Conservation (phyloP, 2,797 vertebrate species). For the Notolepis coatsorum region DNA sequence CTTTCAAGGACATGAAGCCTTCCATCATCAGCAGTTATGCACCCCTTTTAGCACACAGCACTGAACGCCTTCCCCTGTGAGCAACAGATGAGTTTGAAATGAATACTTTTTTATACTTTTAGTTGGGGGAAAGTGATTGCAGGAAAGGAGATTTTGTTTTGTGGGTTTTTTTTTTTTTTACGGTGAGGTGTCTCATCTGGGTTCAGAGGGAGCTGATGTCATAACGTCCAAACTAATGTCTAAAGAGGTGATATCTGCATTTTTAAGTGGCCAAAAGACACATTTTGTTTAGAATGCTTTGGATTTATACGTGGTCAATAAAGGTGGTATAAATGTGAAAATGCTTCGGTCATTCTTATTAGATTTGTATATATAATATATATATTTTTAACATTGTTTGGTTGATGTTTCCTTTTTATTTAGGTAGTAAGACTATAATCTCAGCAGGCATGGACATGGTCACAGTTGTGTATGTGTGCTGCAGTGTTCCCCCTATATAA, state of each 20-base stretch:
- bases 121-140: slow-evolving; percentile 77
- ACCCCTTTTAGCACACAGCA: slow-evolving; percentile 76
- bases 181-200: slow-evolving; percentile 69
- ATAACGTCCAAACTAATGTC: slow-evolving; percentile 68
- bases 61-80: slow-evolving; percentile 87
- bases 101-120: slow-evolving; percentile 84
- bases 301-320: slow-evolving; percentile 83
- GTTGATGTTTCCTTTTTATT: background rate
- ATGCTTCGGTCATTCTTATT: no score
- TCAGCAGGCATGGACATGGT: no score
- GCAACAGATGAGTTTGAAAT: slow-evolving; percentile 73
- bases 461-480: no score
- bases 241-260: slow-evolving; percentile 78
- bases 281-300: slow-evolving; percentile 78
- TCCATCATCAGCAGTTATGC: slow-evolving; percentile 22
- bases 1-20: slow-evolving; percentile 92
- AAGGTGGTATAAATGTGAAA: slow-evolving; percentile 70
- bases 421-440: no score
- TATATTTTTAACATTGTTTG: no score
- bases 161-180: slow-evolving; percentile 64
- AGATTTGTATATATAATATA: no score
- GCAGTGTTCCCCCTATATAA: no score
- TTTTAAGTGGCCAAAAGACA: slow-evolving; percentile 74
- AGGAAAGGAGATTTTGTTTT: slow-evolving; percentile 73
- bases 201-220: slow-evolving; percentile 65